Evolutionary conservation across 2,113 vertebrate species (phyloP).

Genomic region (Choloepus hoffmanni): DNA sequence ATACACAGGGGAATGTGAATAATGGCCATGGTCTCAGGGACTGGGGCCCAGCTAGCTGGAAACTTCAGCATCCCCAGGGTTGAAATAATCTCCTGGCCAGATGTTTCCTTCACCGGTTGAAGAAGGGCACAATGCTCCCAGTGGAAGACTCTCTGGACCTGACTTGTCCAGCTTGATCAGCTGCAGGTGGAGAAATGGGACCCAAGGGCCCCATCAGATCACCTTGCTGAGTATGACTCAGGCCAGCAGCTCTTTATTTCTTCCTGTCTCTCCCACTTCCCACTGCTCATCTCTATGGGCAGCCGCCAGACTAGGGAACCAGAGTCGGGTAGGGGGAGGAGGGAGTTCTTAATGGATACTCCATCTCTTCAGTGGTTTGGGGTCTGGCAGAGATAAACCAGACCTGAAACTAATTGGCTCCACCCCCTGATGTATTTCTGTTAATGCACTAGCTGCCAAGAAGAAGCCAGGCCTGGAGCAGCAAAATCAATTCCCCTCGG

Average conservation of each 20-base stretch:
- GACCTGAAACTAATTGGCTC: constrained; percentile 56
- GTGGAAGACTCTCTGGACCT: constrained; percentile 65
- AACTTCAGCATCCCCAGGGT: constrained; percentile 65
- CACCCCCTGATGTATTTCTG: constrained; percentile 50
- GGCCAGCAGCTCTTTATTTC: constrained; percentile 79
- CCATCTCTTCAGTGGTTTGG: constrained; percentile 79
- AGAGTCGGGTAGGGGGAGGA: constrained; percentile 36
- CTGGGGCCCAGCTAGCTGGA: constrained; percentile 56
- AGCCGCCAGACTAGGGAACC: neutral
- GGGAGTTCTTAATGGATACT: constrained; percentile 66
- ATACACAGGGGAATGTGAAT: constrained; percentile 67
- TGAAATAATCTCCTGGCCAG: constrained; percentile 78
- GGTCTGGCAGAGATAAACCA: constrained; percentile 63
- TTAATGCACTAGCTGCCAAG: constrained; percentile 61
- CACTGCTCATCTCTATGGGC: constrained; percentile 66
- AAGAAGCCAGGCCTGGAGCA: neutral
- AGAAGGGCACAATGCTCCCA: constrained; percentile 64
- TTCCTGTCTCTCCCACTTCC: constrained; percentile 82
- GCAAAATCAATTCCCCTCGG: constrained; percentile 45
- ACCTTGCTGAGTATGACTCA: constrained; percentile 81
- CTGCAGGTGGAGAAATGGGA: constrained; percentile 75
- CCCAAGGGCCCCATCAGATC: constrained; percentile 78
- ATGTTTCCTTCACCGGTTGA: constrained; percentile 74
- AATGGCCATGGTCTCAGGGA: constrained; percentile 65
- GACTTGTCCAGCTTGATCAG: constrained; percentile 69